Conservation (phyloP, 2,113 vertebrate genomes). For the Entelurus aequoreus region DNA sequence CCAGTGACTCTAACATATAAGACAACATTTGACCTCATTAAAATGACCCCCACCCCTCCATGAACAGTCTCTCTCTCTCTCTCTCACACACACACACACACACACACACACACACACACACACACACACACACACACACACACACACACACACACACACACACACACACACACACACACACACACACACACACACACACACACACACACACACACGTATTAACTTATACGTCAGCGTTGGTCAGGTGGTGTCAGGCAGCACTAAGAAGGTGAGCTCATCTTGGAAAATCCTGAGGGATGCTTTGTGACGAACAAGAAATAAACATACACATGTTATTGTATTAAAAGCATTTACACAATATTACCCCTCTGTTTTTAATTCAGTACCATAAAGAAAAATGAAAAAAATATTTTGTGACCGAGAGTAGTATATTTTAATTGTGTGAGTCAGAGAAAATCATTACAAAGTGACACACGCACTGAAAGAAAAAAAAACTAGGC, state of each 20-base stretch:
- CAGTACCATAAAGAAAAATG: too few species aligned
- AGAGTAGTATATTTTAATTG: too few species aligned
- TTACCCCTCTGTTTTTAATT: too few species aligned
- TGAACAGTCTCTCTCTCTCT: slow-evolving; percentile 1
- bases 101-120: not conserved
- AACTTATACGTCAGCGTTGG: slow-evolving; percentile 24
- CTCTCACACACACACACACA: not conserved
- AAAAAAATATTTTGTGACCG: too few species aligned
- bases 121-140: not conserved
- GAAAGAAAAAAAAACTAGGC: too few species aligned
- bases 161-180: slow-evolving; percentile 8
- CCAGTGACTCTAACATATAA: slow-evolving; percentile 30
- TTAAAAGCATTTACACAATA: too few species aligned
- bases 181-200: not conserved
- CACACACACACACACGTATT: slow-evolving; percentile 1
- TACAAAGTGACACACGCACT: too few species aligned
- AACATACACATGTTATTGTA: slow-evolving; percentile 2
- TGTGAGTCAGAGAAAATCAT: too few species aligned
- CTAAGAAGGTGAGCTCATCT: slow-evolving; percentile 45
- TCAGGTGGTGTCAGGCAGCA: slow-evolving; percentile 47
- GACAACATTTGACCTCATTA: slow-evolving; percentile 46
- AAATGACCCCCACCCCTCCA: slow-evolving; percentile 38
- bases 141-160: too few species aligned
- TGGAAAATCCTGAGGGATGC: slow-evolving; percentile 33
- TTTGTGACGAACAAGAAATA: slow-evolving; percentile 7